Evolutionary conservation across 2,113 vertebrate species (phyloP).

Genomic region (Sander vitreus): DNA sequence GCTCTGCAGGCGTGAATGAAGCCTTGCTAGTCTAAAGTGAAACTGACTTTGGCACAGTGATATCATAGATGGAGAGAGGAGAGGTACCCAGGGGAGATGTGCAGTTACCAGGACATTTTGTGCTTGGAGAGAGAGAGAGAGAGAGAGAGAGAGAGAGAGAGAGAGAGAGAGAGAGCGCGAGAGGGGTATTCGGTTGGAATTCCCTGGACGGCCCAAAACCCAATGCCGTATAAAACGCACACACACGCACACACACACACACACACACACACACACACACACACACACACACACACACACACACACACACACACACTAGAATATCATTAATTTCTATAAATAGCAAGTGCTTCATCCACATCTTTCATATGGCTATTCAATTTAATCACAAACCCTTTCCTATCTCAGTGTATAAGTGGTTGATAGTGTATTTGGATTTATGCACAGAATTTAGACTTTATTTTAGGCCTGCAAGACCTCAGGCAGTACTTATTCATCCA

Average conservation of each 20-base stretch:
- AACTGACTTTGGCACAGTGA: slow-evolving; percentile 50
- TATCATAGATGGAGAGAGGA: slow-evolving; percentile 31
- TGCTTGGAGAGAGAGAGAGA: slow-evolving; percentile 41
- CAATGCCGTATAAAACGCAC: slow-evolving; percentile 46
- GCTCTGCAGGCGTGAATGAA: slow-evolving; percentile 11
- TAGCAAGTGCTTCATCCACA: slow-evolving; percentile 72
- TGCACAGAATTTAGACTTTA: slow-evolving; percentile 37
- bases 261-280: slow-evolving; percentile 16
- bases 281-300: slow-evolving; percentile 33
- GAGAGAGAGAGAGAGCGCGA: not conserved
- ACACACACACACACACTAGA: slow-evolving; percentile 25
- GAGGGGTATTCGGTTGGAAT: slow-evolving; percentile 59
- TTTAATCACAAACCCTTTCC: slow-evolving; percentile 43
- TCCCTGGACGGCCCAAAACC: slow-evolving; percentile 57
- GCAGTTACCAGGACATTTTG: slow-evolving; percentile 77
- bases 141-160: not conserved
- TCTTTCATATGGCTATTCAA: slow-evolving; percentile 73
- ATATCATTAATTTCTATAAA: slow-evolving; percentile 76
- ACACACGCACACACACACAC: slow-evolving; percentile 32
- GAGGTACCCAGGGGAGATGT: slow-evolving; percentile 50
- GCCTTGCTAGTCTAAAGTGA: slow-evolving; percentile 36
- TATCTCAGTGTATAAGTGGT: slow-evolving; percentile 15
- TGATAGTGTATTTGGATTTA: slow-evolving; percentile 36
- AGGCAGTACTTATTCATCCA: slow-evolving; percentile 41
- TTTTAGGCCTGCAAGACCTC: slow-evolving; percentile 44